Evolutionary conservation across 2,888 invertebrate species (phyloP).

Genomic region (Lutraria lutraria): DNA sequence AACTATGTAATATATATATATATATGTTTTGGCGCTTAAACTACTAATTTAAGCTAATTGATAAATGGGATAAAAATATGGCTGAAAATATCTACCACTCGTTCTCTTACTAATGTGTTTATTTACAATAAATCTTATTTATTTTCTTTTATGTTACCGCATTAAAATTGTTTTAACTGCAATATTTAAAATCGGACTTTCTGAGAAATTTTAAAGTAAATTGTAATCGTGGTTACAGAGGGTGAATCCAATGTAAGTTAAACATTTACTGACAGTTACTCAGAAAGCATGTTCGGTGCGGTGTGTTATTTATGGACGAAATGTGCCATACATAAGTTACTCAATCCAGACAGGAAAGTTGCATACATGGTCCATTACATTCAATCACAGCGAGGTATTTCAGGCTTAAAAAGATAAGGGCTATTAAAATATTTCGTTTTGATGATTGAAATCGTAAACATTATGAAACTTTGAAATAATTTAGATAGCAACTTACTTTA

Average conservation of each 20-base stretch:
- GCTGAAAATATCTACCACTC: too few species aligned
- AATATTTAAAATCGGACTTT: not conserved
- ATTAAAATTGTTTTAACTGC: not conserved
- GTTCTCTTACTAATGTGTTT: too few species aligned
- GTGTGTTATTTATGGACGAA: slow-evolving; percentile 8
- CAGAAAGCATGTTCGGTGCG: not conserved
- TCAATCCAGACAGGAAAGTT: not conserved
- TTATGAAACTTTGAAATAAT: not conserved
- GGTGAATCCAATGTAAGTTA: too few species aligned
- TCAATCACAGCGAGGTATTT: not conserved
- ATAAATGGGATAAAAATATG: too few species aligned
- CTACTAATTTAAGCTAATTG: too few species aligned
- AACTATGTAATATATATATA: too few species aligned
- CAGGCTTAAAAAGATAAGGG: not conserved
- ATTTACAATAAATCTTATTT: too few species aligned
- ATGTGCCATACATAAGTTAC: not conserved
- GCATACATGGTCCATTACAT: not conserved
- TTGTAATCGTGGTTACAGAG: too few species aligned
- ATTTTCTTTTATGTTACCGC: not conserved
- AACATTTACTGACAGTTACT: too few species aligned
- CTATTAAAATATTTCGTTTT: not conserved
- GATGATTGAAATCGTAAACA: not conserved
- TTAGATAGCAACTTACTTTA: not conserved
- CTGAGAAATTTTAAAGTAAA: too few species aligned
- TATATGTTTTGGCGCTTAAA: too few species aligned